phyloP scores from a whole-genome alignment of 2,113 vertebrate genomes.

The Scopus umbretta region DNA sequence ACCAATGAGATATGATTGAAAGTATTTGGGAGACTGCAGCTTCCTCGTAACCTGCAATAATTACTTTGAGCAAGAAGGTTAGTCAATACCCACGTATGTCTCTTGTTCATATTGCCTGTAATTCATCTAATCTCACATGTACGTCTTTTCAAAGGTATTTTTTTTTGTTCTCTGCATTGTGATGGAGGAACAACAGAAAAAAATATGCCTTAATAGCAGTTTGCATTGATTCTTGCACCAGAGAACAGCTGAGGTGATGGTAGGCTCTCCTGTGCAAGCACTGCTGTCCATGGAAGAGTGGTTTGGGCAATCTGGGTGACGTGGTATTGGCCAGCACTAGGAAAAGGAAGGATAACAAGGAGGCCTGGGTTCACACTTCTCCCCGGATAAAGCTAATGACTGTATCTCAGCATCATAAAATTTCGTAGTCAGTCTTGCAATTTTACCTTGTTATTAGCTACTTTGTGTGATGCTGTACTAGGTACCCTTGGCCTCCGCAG shows the following conservation, averaged over 20 bases:
- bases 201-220: background rate
- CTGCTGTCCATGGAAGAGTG: background rate
- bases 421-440: background rate
- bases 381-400: rapidly evolving
- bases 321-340: background rate
- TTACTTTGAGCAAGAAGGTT: background rate
- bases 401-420: background rate
- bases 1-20: background rate
- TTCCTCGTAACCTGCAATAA: background rate
- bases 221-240: background rate
- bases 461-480: background rate
- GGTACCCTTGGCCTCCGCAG: background rate
- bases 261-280: background rate
- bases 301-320: background rate
- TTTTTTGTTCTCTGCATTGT: background rate
- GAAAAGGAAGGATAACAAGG: background rate
- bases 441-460: background rate
- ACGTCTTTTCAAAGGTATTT: background rate
- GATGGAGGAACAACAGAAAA: background rate
- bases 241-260: background rate
- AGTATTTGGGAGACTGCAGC: background rate
- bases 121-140: background rate
- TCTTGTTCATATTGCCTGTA: background rate
- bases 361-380: background rate
- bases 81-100: background rate